These are phyloP conservation scores for Collichthys lucidus DNA, from an alignment of 2,113 vertebrate genomes.

Conservation along the genomic window DNA sequence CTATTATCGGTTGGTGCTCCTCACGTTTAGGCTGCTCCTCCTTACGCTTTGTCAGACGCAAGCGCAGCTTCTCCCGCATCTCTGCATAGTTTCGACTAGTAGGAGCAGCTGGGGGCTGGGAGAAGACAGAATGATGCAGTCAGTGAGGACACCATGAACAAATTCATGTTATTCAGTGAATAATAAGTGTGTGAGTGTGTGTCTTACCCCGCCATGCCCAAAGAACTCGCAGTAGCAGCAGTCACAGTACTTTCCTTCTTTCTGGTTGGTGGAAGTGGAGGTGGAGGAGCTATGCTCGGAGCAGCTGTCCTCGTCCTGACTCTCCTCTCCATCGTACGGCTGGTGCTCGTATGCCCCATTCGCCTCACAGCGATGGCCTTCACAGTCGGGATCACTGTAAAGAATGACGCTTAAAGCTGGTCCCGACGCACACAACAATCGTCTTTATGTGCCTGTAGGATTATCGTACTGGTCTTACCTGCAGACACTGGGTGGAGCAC, in stretches of 20 bases:
- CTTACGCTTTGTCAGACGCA: conserved; percentile 95
- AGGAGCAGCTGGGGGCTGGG: conserved; percentile 95
- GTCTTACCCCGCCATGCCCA: conserved; percentile 95
- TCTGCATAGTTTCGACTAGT: conserved; percentile 98
- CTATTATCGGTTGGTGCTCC: conserved; percentile 85
- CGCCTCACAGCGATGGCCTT: conserved; percentile 96
- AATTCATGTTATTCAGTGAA: background rate
- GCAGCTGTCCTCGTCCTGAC: conserved; percentile 97
- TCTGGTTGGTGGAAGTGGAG: conserved; percentile 99
- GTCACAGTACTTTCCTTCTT: conserved; percentile 99
- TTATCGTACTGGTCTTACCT: conserved; percentile 84
- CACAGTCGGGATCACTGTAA: conserved; percentile 94
- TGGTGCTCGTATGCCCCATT: conserved; percentile 91
- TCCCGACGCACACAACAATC: too few species aligned
- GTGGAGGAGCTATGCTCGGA: conserved; percentile 99
- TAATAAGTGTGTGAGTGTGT: too few species aligned
- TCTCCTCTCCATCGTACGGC: conserved; percentile 95
- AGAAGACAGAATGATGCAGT: background rate
- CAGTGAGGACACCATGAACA: background rate
- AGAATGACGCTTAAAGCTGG: background rate
- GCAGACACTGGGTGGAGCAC: conserved; percentile 95
- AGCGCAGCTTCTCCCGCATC: conserved; percentile 97
- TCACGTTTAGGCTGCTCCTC: conserved; percentile 97
- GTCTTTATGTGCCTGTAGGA: background rate
- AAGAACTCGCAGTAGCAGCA: conserved; percentile 99